Percentiles rank a stretch among this genome's conserved stretches.
phyloP scores from a whole-genome alignment of 2,888 invertebrate genomes.

The Octonoba sinensis region DNA sequence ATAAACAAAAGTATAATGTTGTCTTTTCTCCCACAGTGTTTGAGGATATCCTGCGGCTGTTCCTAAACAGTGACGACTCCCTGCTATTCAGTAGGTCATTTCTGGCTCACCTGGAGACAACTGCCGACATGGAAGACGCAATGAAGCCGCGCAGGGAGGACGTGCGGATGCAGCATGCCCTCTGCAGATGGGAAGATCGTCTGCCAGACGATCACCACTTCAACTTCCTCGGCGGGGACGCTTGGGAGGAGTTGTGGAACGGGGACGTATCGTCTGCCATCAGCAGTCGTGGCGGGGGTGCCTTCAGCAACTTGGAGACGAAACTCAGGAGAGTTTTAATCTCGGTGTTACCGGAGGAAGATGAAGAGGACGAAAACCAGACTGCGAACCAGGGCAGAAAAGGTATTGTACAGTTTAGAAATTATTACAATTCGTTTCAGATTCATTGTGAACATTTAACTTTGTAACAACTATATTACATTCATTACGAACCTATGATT shows the following conservation, averaged over 20 bases:
- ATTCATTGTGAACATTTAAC: neutral
- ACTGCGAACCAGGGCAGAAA: constrained; percentile 13
- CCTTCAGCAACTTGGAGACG: constrained; percentile 4
- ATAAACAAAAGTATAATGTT: too few species aligned
- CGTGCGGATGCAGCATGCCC: constrained; percentile 8
- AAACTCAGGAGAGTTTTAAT: constrained; percentile 2
- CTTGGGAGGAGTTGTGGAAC: constrained; percentile 33
- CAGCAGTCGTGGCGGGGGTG: neutral
- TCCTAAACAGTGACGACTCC: constrained; percentile 9
- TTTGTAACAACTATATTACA: neutral
- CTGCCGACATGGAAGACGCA: neutral
- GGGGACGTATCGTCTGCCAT: neutral
- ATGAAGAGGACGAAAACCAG: neutral
- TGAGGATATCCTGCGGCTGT: constrained; percentile 30
- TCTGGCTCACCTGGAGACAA: constrained; percentile 35
- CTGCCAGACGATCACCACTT: constrained; percentile 31
- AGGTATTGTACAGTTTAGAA: constrained; percentile 1
- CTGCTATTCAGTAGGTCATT: constrained; percentile 7
- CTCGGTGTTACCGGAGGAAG: neutral
- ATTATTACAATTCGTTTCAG: neutral
- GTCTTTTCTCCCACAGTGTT: constrained; percentile 8
- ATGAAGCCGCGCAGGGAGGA: neutral
- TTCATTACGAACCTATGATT: too few species aligned
- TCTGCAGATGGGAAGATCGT: constrained; percentile 24
- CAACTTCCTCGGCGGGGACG: constrained; percentile 29